These are phyloP conservation scores for Andricus grossulariae DNA, from an alignment of 1,140 invertebrate species.

Conservation along the genomic window DNA sequence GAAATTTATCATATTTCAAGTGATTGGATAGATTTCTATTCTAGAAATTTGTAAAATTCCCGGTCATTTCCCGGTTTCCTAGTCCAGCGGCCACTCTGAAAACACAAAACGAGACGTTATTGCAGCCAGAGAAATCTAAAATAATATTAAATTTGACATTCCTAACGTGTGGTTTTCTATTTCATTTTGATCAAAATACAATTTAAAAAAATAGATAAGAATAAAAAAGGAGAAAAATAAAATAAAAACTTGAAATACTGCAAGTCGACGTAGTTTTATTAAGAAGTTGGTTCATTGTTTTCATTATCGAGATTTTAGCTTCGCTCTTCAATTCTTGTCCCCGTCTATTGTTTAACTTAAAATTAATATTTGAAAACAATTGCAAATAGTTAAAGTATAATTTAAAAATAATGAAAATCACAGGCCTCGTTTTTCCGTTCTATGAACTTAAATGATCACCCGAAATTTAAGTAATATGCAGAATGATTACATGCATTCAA, in stretches of 20 bases:
- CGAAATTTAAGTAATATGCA: conserved; percentile 17
- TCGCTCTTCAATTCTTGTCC: not conserved
- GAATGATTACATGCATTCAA: conserved; percentile 13
- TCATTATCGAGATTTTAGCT: not conserved
- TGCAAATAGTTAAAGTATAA: not conserved
- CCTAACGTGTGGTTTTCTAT: not conserved
- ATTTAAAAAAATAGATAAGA: not conserved
- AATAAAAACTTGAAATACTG: conserved; percentile 3
- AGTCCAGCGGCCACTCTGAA: too few relatives aligned
- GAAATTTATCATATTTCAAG: too few relatives aligned
- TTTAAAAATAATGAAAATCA: conserved; percentile 10
- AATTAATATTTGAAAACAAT: not conserved
- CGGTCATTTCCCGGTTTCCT: too few relatives aligned
- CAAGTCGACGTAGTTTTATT: conserved; percentile 11
- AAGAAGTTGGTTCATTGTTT: conserved; percentile 11
- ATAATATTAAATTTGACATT: too few relatives aligned
- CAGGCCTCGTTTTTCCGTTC: not conserved
- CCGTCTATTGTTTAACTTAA: not conserved
- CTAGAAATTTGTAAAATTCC: too few relatives aligned
- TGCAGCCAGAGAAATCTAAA: too few relatives aligned
- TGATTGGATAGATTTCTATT: too few relatives aligned
- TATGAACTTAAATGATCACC: not conserved
- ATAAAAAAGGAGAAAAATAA: not conserved
- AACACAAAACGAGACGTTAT: too few relatives aligned
- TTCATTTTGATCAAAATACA: not conserved